A percentile compares a stretch with the other conserved stretches of the same genome.
Conservation (phyloP, 92 coral and sea anemone species). For the Zoanthus sansibaricus region DNA sequence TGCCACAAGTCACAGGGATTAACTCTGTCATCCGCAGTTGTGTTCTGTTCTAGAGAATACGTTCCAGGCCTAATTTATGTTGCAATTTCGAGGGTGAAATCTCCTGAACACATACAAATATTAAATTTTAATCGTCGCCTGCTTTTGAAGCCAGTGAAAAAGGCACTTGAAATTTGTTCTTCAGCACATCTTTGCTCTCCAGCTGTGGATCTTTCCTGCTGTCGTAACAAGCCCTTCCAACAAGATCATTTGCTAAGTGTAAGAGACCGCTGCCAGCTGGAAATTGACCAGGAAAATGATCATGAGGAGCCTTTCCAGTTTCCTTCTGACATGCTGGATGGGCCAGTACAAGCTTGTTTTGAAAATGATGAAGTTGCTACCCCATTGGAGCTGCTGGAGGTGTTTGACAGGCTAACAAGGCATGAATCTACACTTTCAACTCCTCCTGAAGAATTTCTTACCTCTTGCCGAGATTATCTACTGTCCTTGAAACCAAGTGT, state of each 20-base stretch:
- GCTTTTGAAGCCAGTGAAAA: background rate
- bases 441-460: slow-evolving; percentile 39
- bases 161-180: background rate
- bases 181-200: too few species aligned
- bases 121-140: background rate
- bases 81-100: background rate
- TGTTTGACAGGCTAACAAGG: slow-evolving; percentile 36
- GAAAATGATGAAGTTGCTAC: too few species aligned
- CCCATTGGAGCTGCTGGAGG: too few species aligned
- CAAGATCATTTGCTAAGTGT: too few species aligned
- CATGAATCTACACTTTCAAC: slow-evolving; percentile 36
- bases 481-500: slow-evolving; percentile 4
- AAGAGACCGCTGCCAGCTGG: too few species aligned
- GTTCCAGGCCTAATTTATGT: background rate
- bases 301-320: too few species aligned
- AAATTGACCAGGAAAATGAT: too few species aligned
- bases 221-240: background rate
- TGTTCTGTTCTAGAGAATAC: background rate
- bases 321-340: too few species aligned
- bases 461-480: slow-evolving; percentile 24
- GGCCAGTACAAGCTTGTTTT: too few species aligned
- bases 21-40: background rate
- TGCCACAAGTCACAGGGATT: slow-evolving; percentile 24
- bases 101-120: background rate
- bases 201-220: background rate